phyloP scores from a whole-genome alignment of 30 jellyfish, hydroid and myxozoan species.

The Turritopsis rubra region DNA sequence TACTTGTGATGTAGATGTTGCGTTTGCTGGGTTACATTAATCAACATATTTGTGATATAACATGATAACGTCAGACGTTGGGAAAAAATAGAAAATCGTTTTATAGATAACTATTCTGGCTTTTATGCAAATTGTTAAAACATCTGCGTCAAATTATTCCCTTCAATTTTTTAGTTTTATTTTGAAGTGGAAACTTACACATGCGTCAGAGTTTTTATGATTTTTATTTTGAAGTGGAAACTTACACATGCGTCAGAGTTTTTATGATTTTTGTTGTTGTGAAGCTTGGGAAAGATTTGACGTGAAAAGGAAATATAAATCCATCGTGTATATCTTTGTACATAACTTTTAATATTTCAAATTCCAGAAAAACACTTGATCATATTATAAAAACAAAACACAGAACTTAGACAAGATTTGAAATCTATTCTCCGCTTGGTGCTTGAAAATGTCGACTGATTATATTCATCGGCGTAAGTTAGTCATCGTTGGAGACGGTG shows the following conservation, averaged over 20 bases:
- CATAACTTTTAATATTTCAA: neutral
- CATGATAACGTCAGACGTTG: neutral
- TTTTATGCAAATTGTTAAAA: no score
- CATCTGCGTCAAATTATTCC: neutral
- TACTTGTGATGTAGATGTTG: neutral
- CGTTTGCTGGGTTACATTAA: neutral
- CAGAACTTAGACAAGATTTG: no score
- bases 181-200: neutral
- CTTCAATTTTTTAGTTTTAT: no score
- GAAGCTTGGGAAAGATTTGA: neutral
- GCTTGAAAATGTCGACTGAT: neutral
- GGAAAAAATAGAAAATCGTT: neutral
- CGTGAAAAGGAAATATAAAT: neutral
- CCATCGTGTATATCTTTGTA: neutral
- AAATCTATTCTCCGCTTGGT: no score
- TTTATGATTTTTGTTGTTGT: neutral
- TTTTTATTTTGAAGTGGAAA: neutral
- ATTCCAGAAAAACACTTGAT: neutral
- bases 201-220: neutral
- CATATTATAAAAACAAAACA: no score
- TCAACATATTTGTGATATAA: neutral
- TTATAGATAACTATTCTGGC: neutral
- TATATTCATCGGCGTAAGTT: conserved; percentile 57
- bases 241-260: neutral
- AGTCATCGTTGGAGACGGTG: conserved; percentile 99